Base-by-base conservation (phyloP, 2,888 invertebrate species). In the Lamproptera curius region DNA sequence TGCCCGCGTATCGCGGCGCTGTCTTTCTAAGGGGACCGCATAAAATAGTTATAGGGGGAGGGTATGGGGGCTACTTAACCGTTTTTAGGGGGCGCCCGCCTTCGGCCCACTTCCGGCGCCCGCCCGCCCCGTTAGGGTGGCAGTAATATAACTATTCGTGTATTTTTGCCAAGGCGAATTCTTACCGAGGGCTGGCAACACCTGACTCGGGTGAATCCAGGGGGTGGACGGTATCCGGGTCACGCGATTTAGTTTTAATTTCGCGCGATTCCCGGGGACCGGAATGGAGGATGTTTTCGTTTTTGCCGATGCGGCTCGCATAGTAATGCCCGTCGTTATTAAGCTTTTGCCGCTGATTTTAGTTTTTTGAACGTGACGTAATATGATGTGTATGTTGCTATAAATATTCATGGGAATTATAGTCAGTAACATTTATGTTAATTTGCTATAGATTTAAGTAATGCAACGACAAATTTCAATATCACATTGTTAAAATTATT, bases 11-110 rank as follows among this genome's bases (percentile, higher is more conserved):
- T 82, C 82, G 76, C 78, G 74, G 73, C 70, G 78, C 80, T 82
- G 85, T 87, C 86, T 87, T 87, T 86, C 82, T 80, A 82, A 85
- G 85, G 86, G 86, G 85, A 84, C 86, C 81, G 71, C 84, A 86
- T 87, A 87, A 87, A 87, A 86, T 87, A 87, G 86, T 87, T 86
- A 86, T 84, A 80, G 79, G 79, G 80, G 74, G 76, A 79, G 81
- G 74, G 76, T 64, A 70, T 80, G 78, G 78, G 77, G 31, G 9
- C 86, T 86, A 86, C 86, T 87, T 86, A 85, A 83, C 85, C 84
- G 86, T 87, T 87, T 87, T 87, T 86, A 86, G 86, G 85, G 83
- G 85, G 81, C 83, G 77, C 85, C 86, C 83, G 58, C 76, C 76
- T 76, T 75, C 76, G 66, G 72, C 81, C 81, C 82, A 75, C 78